Evolutionary conservation across 35 echinoderm and acorn worm genomes (phyloP), one percentile per base, ranked within the genome.

Genomic region (Nesometra sesokonis): DNA sequence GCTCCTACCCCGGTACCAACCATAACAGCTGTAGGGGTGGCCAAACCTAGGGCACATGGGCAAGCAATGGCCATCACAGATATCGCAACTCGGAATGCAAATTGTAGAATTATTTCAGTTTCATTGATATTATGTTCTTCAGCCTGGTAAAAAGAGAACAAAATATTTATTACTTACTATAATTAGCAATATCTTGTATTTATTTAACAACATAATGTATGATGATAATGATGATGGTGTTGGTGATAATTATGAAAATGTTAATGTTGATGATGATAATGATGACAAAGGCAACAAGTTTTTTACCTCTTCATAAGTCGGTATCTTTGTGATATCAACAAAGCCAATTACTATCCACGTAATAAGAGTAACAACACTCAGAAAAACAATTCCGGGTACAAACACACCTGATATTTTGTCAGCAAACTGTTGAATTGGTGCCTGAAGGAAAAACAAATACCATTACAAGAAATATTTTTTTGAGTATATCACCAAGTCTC

Each of bases 21-120:
- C 95, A 97, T 97, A 15, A 97, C 95, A 46, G 95, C 95, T n/a
- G 95, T 97, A 80, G 95, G 95, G 84, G 95, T 97, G 13, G 95
- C 95, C 83, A 97, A 57, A 57, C 95, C 94, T 32, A 97, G 76
- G 15, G 95, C 95, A 80, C 95, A 97, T 32, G 95, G 95, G 84
- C 95, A 97, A 34, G 95, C 95, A 35, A 97, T 97, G 11, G 95
- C 95, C 86, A 97, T 79, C 17, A 97, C 95, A 78, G 95, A 89
- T 8, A 97, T 97, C 32, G 95, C 95, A 27, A 93, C 46, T 88
- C 93, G 87, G 83, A 97, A 97, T 13, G 94, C 82, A 86, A 92
- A 96, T 23, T 76, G 85, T 19, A 93, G 36, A 31, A 93, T 83
- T 23, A 89, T 31, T 77, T 93, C 87, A 29, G 88, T 85, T 32